A percentile compares a stretch with the other conserved stretches of the same genome.
Evolutionary conservation across 2,888 invertebrate species (phyloP).

Genomic region (Gandaritis pyraliata): DNA sequence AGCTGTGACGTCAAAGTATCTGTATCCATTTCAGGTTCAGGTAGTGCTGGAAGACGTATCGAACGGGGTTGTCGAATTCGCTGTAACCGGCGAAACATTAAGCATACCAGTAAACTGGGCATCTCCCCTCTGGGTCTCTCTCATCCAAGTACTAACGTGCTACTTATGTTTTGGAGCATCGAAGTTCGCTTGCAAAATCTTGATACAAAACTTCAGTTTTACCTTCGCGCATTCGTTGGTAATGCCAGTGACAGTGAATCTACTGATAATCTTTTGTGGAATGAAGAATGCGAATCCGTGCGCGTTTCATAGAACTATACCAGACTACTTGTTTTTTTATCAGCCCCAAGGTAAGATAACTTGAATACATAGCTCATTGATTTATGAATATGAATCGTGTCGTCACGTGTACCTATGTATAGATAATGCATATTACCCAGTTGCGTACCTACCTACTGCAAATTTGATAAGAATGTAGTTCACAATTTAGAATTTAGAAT

Average conservation of each 20-base stretch:
- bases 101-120: conserved; percentile 59
- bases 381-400: no score
- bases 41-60: conserved; percentile 66
- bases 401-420: no score
- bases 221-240: conserved; percentile 92
- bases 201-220: conserved; percentile 94
- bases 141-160: conserved; percentile 87
- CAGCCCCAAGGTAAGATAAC: conserved; percentile 86
- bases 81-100: conserved; percentile 61
- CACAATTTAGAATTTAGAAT: no score
- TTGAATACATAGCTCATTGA: no score
- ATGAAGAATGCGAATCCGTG: conserved; percentile 87
- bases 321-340: conserved; percentile 94
- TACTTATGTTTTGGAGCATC: conserved; percentile 87
- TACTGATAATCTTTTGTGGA: conserved; percentile 88
- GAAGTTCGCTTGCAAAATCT: conserved; percentile 94
- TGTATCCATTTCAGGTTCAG: conserved; percentile 78
- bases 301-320: conserved; percentile 86
- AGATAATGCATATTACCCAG: no score
- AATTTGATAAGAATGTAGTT: no score
- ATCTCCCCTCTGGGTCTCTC: conserved; percentile 84
- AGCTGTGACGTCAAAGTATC: no score
- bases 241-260: conserved; percentile 89
- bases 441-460: no score
- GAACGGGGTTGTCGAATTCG: conserved; percentile 66